Percentiles rank a stretch among this genome's conserved stretches.
Conservation (phyloP, 2,113 vertebrate genomes). For the Struthidea cinerea region DNA sequence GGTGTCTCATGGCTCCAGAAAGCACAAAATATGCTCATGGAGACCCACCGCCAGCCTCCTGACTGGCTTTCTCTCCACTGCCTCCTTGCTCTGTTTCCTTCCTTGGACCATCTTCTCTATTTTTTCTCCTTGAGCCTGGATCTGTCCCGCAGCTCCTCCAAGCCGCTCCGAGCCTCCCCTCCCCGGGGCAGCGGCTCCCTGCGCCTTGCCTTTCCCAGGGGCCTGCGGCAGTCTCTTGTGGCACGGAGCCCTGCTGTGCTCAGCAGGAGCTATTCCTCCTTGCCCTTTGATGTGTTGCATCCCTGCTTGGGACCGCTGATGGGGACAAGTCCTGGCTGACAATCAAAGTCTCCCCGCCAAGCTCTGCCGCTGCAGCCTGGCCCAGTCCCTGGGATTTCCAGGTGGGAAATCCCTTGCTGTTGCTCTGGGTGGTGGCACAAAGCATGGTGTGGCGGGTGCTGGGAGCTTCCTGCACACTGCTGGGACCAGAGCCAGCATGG, state of each 20-base stretch:
- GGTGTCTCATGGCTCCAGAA: not conserved
- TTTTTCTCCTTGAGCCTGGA: not conserved
- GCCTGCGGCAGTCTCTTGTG: not conserved
- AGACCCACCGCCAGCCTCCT: not conserved
- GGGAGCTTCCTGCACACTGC: not conserved
- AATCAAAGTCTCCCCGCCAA: not conserved
- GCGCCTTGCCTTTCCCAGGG: not conserved
- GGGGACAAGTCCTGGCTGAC: not conserved
- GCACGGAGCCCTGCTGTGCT: not conserved
- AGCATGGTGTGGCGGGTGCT: rapidly evolving
- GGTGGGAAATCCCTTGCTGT: not conserved
- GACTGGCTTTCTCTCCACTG: not conserved
- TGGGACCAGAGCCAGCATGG: not conserved
- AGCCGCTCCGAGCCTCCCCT: rapidly evolving
- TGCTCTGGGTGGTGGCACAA: not conserved
- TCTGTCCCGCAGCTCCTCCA: rapidly evolving
- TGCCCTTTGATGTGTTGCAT: conserved; percentile 22
- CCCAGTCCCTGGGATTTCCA: not conserved
- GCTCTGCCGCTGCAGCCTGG: not conserved
- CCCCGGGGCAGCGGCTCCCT: not conserved
- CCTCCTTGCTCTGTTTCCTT: not conserved
- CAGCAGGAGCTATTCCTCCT: not conserved
- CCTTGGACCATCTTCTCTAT: not conserved
- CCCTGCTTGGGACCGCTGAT: not conserved
- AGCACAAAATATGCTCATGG: not conserved